Evolutionary conservation across 2,888 invertebrate genomes (phyloP), one percentile per base, ranked within the genome.

Genomic region (Lithosia quadra): DNA sequence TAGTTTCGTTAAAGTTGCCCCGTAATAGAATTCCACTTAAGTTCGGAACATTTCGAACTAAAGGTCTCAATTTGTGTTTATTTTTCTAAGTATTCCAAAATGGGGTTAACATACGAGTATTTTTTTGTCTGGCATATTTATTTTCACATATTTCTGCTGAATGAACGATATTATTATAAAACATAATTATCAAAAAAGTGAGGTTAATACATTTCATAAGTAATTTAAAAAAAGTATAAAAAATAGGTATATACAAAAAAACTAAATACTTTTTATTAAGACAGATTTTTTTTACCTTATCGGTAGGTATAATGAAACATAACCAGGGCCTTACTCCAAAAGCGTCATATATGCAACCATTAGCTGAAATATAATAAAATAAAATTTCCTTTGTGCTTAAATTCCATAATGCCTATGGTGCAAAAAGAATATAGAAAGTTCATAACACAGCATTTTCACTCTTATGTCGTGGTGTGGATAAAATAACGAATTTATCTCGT

Each of bases 401-500:
- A 43, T 43, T 43, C 43, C 18, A 18, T 49, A n/a, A n/a, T 9
- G 49, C n/a, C 9, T 49, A 49, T 49, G n/a, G n/a, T n/a, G 49
- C n/a, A 0, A 49, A 34, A 34, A 59, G 21, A 34, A 34, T 21
- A 13, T 10, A n/a, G n/a, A n/a, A 49, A 49, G n/a, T 49, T 34
- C 11, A n/a, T 13, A 5, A 34, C 33, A 11, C n/a, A 21, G 10
- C 21, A 10, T 33, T 58, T 18, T 58, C 11, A 58, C 57, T 33
- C 57, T n/a, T 33, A 58, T 49, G 49, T 28, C 58, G 34, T n/a
- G 33, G 21, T 34, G n/a, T 34, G 58, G 34, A n/a, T 58, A 58
- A 33, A 58, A 58, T 58, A 53, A 43, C 56, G 62, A 65, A 76
- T 55, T 73, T 73, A 67, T 76, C 67, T 79, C 65, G 34, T 79